Percentiles rank a stretch among this genome's conserved stretches.
Conservation (phyloP, 2,113 vertebrate species). For the Mesitornis unicolor region DNA sequence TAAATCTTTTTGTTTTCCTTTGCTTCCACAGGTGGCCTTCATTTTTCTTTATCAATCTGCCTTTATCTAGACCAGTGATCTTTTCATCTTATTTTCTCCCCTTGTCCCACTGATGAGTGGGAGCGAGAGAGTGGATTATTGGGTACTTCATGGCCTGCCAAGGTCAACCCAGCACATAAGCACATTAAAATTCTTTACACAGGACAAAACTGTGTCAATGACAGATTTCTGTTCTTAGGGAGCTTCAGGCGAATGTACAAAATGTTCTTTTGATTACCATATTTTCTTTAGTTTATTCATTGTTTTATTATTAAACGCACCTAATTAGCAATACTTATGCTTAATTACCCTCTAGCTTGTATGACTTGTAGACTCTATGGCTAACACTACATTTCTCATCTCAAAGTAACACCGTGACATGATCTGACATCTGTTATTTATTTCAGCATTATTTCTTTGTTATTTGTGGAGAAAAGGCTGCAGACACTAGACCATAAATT, state of each 20-base stretch:
- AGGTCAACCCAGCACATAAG: background rate
- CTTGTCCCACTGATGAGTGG: background rate
- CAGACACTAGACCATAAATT: background rate
- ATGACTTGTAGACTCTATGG: background rate
- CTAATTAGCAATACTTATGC: background rate
- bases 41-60: background rate
- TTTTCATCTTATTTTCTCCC: background rate
- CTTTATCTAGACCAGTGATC: background rate
- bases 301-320: background rate
- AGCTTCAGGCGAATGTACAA: background rate
- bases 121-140: background rate
- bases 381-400: background rate
- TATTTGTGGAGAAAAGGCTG: background rate
- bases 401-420: background rate
- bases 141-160: accelerated
- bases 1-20: background rate
- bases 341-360: background rate
- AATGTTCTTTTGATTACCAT: background rate
- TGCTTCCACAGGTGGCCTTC: background rate
- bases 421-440: background rate
- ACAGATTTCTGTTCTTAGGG: background rate
- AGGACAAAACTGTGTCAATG: accelerated
- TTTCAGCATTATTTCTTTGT: background rate
- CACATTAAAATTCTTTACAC: background rate
- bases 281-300: background rate